These are phyloP conservation scores for Halcyon badia DNA, from an alignment of 2,797 vertebrate genomes.

Conservation along the genomic window DNA sequence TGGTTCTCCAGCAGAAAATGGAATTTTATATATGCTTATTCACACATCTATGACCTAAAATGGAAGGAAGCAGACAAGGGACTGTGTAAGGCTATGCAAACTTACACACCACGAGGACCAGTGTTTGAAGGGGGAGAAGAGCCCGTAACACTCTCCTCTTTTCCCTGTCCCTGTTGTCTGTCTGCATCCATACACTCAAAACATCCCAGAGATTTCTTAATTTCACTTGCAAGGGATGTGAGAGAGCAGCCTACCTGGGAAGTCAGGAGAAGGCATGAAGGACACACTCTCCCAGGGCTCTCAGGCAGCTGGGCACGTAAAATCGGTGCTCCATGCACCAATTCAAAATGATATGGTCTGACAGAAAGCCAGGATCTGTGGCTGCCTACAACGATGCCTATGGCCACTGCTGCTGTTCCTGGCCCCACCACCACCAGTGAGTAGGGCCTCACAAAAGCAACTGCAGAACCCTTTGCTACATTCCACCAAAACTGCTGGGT, in stretches of 20 bases:
- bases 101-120: not conserved
- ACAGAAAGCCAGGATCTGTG: not conserved
- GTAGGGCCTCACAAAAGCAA: not conserved
- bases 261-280: not conserved
- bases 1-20: not conserved
- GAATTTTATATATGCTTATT: not conserved
- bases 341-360: not conserved
- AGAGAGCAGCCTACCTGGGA: not conserved
- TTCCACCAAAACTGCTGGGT: not conserved
- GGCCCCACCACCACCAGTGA: not conserved
- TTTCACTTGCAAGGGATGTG: not conserved
- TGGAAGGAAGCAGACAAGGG: not conserved
- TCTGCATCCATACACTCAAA: not conserved
- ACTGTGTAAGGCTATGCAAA: not conserved
- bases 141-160: not conserved
- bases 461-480: not conserved
- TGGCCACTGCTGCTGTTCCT: not conserved
- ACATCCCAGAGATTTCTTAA: not conserved
- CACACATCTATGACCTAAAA: not conserved
- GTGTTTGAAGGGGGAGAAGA: not conserved
- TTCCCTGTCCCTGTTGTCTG: not conserved
- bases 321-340: accelerated
- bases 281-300: accelerated
- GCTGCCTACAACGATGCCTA: not conserved
- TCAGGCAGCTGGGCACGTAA: accelerated